Evolutionary conservation across 2,113 vertebrate genomes (phyloP), one percentile per base, ranked within the genome.

Genomic region (Rhadina sibilatrix): DNA sequence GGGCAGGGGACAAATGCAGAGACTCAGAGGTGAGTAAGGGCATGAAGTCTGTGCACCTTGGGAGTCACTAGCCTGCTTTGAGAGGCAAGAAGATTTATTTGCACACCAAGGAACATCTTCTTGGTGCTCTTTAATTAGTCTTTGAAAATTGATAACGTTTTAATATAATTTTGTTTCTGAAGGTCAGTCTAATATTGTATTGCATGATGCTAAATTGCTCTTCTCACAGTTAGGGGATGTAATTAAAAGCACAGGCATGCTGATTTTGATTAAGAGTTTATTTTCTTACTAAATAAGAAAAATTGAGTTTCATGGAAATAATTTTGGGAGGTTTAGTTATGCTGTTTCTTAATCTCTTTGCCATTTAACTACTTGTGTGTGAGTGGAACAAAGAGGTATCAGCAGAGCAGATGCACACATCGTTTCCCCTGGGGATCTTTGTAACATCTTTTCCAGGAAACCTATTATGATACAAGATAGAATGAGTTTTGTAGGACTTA

Each of bases 151-250:
- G 93, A 90, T 91, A 89, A 68, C 30, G 15, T 83, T 94, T 95
- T 91, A 93, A 91, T 65, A 57, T 85, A 42, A 40, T 81, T 96
- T 79, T 93, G 89, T 87, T 89, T 96, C 74, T 91, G 74, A 86
- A 96, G 95, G 91, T 96, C 89, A 93, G 78, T 89, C 61, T 91
- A 54, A 93, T 87, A 83, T 83, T 90, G 53, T 78, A 52, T 89
- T 96, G 75, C 35, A 42, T 65, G 65, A 68, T 94, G 95, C 65
- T 74, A 92, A 93, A 94, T 89, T 69, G 79, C 89, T 95, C 87
- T 83, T 90, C 92, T 96, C 79, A 61, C 70, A 80, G 68, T 96
- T 91, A 96, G 52, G 71, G 52, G 66, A 86, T 95, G 66, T 89
- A 94, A 94, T 96, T 89, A 92, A 90, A 81, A 82, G 77, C 33